Evolutionary conservation across 2,888 invertebrate genomes (phyloP), one percentile per base, ranked within the genome.

Genomic region (Diplolepis rosae): DNA sequence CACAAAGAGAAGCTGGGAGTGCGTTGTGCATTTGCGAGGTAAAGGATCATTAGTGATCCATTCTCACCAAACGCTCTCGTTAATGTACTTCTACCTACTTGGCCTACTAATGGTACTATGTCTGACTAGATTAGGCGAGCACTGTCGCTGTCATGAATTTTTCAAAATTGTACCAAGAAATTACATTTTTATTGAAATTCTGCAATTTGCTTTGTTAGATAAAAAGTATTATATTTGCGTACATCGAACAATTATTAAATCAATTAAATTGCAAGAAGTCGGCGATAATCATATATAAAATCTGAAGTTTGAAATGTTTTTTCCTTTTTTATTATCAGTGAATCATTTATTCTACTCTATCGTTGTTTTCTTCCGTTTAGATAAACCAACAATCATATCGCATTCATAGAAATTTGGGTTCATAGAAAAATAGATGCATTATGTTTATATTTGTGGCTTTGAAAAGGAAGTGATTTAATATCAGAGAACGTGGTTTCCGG

Each of bases 21-120:
- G 32, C 54, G 32, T 30, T 32, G 54, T 54, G 54, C 54, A 32
- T 54, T 1, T 18, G 18, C 18, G 54, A 54, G 54, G 54, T 54
- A 32, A 30, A 54, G 32, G 30, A 30, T 54, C 54, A 54, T 54
- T 54, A 54, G 54, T 54, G 54, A 54, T 18, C 54, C 30, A 54
- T 54, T 54, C 32, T 54, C 30, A 48, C 22, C 48, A 54, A 54
- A 32, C 54, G 30, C 32, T 54, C 30, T 54, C 54, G 18, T 32
- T 54, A 54, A 54, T 54, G 32, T 32, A 54, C 54, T 52, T 52
- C 28, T 52, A 28, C 52, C 30, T 32, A 51, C 51, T 51, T 51
- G 28, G 51, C 27, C 28, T 52, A 15, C 54, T 54, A 50, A 50
- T 50, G 27, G 50, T 50, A 24, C 39, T 24, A 24, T 13, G 32